A percentile compares a stretch with the other conserved stretches of the same genome.
Evolutionary conservation across 2,888 invertebrate genomes (phyloP).

Genomic region (Nephrotoma flavescens): DNA sequence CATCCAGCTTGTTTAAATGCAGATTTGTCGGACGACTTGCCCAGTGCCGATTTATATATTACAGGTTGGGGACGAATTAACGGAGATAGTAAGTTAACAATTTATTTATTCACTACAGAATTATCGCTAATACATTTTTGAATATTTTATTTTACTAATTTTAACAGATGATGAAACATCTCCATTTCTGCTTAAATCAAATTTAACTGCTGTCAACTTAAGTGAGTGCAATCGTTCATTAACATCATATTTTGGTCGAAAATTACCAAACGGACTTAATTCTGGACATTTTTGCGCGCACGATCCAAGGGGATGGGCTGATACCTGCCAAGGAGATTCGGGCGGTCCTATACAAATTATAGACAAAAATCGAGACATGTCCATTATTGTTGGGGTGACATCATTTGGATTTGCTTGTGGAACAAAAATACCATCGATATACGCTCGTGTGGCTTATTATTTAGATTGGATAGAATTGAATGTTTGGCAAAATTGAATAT

Average conservation of each 20-base stretch:
- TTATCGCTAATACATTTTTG: background rate
- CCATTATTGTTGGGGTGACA: conserved; percentile 22
- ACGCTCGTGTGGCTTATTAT: conserved; percentile 24
- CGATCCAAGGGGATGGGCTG: conserved; percentile 15
- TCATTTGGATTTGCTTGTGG: conserved; percentile 21
- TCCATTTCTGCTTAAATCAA: conserved; percentile 13
- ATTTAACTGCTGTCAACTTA: conserved; percentile 13
- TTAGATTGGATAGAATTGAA: conserved; percentile 25
- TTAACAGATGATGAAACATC: conserved; percentile 13
- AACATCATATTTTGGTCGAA: conserved; percentile 1
- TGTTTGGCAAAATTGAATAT: conserved; percentile 20
- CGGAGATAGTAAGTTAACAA: conserved; percentile 10
- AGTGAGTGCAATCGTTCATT: conserved; percentile 12
- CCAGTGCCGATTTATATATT: conserved; percentile 10
- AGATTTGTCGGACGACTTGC: conserved; percentile 9
- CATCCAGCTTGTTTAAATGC: conserved; percentile 17
- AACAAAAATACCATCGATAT: conserved; percentile 24
- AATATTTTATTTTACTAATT: background rate
- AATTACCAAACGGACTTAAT: conserved; percentile 10
- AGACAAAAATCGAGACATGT: conserved; percentile 8
- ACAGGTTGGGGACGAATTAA: conserved; percentile 18
- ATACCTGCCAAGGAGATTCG: conserved; percentile 26
- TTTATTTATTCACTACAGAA: too few relatives aligned
- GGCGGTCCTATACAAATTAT: conserved; percentile 24
- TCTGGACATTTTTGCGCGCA: conserved; percentile 16